phyloP scores from a whole-genome alignment of 1,140 invertebrate species.

The Lepidurus arcticus region DNA sequence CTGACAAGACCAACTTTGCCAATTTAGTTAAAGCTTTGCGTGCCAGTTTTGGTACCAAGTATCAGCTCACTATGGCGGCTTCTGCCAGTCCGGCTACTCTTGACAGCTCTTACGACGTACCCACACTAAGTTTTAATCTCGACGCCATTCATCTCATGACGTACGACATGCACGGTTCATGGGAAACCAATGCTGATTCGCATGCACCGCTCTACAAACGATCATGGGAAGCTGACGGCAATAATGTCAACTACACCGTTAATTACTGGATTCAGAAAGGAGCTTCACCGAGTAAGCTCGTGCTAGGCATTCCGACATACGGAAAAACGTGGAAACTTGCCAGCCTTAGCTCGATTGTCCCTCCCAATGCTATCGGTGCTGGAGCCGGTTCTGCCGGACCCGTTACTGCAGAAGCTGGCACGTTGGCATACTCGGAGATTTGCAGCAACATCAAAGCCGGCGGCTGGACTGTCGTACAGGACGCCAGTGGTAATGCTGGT shows the following conservation, averaged over 20 bases:
- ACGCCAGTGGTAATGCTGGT: background rate
- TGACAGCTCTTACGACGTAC: constrained; percentile 41
- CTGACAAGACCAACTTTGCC: too few relatives aligned
- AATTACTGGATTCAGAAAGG: constrained; percentile 46
- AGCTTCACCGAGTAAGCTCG: constrained; percentile 42
- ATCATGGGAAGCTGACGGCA: constrained; percentile 30
- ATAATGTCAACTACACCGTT: constrained; percentile 42
- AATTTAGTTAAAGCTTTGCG: too few relatives aligned
- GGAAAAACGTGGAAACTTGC: constrained; percentile 42
- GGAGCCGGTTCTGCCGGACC: constrained; percentile 35
- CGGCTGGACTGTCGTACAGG: constrained; percentile 34
- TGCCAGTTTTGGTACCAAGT: too few relatives aligned
- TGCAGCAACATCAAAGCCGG: constrained; percentile 32
- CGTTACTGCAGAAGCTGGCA: constrained; percentile 35
- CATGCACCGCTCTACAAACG: constrained; percentile 39
- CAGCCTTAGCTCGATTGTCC: background rate
- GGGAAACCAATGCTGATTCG: constrained; percentile 44
- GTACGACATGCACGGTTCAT: constrained; percentile 49
- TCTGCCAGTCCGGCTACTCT: constrained; percentile 39
- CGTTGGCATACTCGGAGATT: constrained; percentile 38
- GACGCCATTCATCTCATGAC: constrained; percentile 39
- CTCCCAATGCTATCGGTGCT: constrained; percentile 46
- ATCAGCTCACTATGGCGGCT: constrained; percentile 31
- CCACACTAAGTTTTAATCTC: constrained; percentile 36
- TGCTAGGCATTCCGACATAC: constrained; percentile 45